Base-by-base conservation (phyloP, 1,140 invertebrate species). In the Melanaphis sacchari region DNA sequence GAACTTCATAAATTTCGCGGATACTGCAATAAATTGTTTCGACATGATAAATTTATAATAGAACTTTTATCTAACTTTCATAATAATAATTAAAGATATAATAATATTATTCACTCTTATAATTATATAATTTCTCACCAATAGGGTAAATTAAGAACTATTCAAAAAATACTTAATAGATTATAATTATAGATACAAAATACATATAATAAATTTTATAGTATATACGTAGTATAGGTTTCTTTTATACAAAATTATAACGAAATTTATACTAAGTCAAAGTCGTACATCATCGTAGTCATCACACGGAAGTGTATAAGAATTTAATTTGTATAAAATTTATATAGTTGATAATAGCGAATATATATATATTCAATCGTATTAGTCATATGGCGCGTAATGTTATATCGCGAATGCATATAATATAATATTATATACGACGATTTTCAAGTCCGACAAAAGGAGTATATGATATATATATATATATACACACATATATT, bases 381-480 rank as follows among this genome's bases (percentile, higher is more conserved):
- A 31, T 76, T 76, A 76, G 59, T 76, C 59, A n/a, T 76, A 76
- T n/a, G 15, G 59, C 59, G 31, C 31, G 59, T 76, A 76, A 76
- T n/a, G 59, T 76, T 5, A 1, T n/a, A n/a, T 66, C 21, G n/a
- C 59, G 31, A n/a, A 41, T 85, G 22, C 21, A 84, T 84, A 84
- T 15, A 76, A 84, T 15, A 76, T 76, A 76, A n/a, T 76, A 76
- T 76, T 76, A 76, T 76, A 76, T 76, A 76, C 31, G 59, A 84
- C 38, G 41, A 24, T 54, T 54, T 54, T 54, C 46, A 49, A 89
- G 88, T 89, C 88, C 49, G 49, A 89, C 88, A 54, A 38, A 52
- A 54, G 46, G 46, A 36, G n/a, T n/a, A 24, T 31, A 31, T 18
- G 15, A 76, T 36, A 88, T 84, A 84, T 81, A 82, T 82, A 38